Evolutionary conservation across 2,113 vertebrate genomes (phyloP).

Genomic region (Ammodytes dubius): DNA sequence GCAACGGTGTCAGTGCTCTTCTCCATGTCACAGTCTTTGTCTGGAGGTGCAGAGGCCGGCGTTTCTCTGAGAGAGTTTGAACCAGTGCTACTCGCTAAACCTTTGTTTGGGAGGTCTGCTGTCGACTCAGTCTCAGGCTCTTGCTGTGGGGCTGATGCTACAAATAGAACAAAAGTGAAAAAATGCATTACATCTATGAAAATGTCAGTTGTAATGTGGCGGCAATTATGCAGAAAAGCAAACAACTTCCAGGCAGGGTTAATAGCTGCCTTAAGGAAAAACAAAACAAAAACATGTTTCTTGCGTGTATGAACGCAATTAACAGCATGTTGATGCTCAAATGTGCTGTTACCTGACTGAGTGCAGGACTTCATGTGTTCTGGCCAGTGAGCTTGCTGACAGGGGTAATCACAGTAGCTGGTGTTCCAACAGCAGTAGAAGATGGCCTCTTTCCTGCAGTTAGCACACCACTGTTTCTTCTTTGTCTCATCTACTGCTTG

Average conservation of each 20-base stretch:
- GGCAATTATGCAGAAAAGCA: neutral
- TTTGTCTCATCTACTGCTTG: slow-evolving; percentile 97
- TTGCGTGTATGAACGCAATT: slow-evolving; percentile 1
- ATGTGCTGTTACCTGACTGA: slow-evolving; percentile 90
- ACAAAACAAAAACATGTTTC: neutral
- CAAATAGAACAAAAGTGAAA: slow-evolving; percentile 40
- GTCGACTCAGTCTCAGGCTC: slow-evolving; percentile 91
- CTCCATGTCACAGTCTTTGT: slow-evolving; percentile 89
- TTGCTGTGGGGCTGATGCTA: slow-evolving; percentile 95
- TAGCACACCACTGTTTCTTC: slow-evolving; percentile 98
- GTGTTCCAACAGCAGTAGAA: slow-evolving; percentile 99
- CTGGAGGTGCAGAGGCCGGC: slow-evolving; percentile 82
- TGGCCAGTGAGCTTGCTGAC: slow-evolving; percentile 98
- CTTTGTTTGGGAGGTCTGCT: slow-evolving; percentile 88
- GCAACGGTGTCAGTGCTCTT: slow-evolving; percentile 90
- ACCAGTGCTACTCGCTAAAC: slow-evolving; percentile 81
- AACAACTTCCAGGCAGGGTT: neutral
- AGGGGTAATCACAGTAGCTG: slow-evolving; percentile 99
- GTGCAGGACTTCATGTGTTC: slow-evolving; percentile 99
- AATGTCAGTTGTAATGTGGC: neutral
- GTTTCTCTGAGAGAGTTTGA: slow-evolving; percentile 87
- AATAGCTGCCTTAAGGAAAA: neutral
- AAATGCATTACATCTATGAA: slow-evolving; percentile 14
- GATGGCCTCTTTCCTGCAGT: slow-evolving; percentile 97
- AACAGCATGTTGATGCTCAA: neutral